Evolutionary conservation across 2,797 vertebrate genomes (phyloP), one percentile per base, ranked within the genome.

Genomic region (Anguilla pacifica): DNA sequence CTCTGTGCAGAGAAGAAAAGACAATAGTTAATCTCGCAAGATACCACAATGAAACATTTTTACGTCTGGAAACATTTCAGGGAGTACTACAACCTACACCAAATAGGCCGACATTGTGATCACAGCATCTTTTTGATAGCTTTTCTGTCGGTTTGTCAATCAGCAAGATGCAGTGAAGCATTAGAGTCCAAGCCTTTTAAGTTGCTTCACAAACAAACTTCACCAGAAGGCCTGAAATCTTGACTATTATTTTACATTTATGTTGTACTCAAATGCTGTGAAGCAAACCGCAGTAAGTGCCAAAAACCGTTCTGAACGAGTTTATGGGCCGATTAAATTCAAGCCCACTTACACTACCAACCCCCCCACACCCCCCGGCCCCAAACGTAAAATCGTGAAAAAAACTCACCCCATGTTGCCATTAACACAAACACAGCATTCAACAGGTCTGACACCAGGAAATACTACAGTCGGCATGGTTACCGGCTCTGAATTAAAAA

Each of bases 401-500:
- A 43, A 81, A 81, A 81, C 49, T 51, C 74, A 49, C 46, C 15
- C 6, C 35, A 19, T 81, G 77, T 51, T 82, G 22, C 79, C 79
- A 51, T 46, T 15, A 82, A 82, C 9, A 51, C 46, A 46, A 82
- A 82, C 43, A 25, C 25, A 39, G 28, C 85, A 79, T 22, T 13
- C 51, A 77, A 59, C 53, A 82, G 46, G 70, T 55, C 64, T 51
- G 61, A 83, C 82, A 49, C 11, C 28, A 31, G 79, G 61, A 81
- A 87, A 83, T 83, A 83, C 81, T 67, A 64, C 46, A 87, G 93
- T 92, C 94, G 92, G 93, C 94, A 93, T 91, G 91, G 91, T 92
- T 91, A 93, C 92, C 88, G 90, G 85, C 89, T 46, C 88, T 72
- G 91, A 89, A 92, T 88, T 90, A 91, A 87, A 93, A 91, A 93